Conservation (phyloP, 2,113 vertebrate genomes). For the Miniopterus natalensis region DNA sequence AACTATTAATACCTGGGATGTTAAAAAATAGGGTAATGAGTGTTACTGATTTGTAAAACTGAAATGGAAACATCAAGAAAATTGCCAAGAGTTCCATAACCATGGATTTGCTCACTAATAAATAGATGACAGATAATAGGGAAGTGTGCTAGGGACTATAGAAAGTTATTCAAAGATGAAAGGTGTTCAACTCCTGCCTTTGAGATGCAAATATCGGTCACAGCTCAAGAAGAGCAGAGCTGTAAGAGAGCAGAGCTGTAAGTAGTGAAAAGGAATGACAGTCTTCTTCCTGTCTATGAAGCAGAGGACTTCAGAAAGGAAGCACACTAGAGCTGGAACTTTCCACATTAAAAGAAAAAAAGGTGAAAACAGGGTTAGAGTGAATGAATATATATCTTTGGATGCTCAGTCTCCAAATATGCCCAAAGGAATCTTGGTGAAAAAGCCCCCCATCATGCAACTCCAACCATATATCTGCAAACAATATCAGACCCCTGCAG, state of each 20-base stretch:
- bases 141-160: not conserved
- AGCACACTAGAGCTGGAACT: not conserved
- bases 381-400: not conserved
- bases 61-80: conserved; percentile 22
- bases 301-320: not conserved
- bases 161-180: conserved; percentile 8
- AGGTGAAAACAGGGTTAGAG: not conserved
- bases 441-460: not conserved
- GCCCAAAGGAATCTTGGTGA: not conserved
- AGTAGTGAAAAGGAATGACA: not conserved
- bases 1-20: not conserved
- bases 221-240: not conserved
- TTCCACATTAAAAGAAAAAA: not conserved
- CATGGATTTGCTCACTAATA: conserved; percentile 21
- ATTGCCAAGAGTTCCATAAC: not conserved
- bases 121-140: not conserved
- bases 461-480: not conserved
- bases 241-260: not conserved
- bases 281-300: not conserved
- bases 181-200: not conserved
- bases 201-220: not conserved
- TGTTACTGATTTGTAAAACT: conserved; percentile 5
- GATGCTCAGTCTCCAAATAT: not conserved
- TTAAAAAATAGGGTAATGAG: not conserved
- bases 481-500: accelerated